Conservation (phyloP, 2,797 vertebrate genomes). For the Austrolebias charrua region DNA sequence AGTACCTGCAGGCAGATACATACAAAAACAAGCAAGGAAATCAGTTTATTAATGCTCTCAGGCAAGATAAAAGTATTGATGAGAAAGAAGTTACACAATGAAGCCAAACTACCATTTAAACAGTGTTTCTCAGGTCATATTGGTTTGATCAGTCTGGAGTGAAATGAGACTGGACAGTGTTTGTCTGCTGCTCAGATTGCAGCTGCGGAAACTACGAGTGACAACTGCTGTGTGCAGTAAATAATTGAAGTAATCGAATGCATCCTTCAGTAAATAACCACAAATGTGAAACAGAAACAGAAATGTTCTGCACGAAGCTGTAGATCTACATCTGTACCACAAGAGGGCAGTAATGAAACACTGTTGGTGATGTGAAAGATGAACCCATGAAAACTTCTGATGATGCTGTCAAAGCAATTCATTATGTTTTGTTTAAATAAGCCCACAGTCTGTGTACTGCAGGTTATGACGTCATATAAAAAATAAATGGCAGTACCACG, state of each 20-base stretch:
- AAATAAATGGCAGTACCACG: not conserved
- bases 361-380: not conserved
- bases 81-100: constrained; percentile 18
- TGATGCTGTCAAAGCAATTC: constrained; percentile 8
- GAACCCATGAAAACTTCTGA: constrained; percentile 17
- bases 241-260: not conserved
- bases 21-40: constrained; percentile 6
- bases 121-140: constrained; percentile 31
- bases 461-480: constrained; percentile 19
- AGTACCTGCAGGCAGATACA: constrained; percentile 80
- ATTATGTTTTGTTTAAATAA: constrained; percentile 5
- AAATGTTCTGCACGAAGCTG: constrained; percentile 4
- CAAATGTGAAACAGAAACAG: constrained; percentile 1
- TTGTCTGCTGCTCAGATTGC: constrained; percentile 12
- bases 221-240: constrained; percentile 8
- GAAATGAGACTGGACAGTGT: constrained; percentile 22
- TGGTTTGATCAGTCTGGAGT: constrained; percentile 28
- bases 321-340: constrained; percentile 38
- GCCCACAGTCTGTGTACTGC: not conserved
- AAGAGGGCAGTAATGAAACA: constrained; percentile 51
- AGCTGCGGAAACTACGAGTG: constrained; percentile 25
- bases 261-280: constrained; percentile 10
- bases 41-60: constrained; percentile 17
- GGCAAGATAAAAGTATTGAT: constrained; percentile 25
- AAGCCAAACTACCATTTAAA: constrained; percentile 20